Evolutionary conservation across 2,797 vertebrate genomes (phyloP).

Genomic region (Platalea minor): DNA sequence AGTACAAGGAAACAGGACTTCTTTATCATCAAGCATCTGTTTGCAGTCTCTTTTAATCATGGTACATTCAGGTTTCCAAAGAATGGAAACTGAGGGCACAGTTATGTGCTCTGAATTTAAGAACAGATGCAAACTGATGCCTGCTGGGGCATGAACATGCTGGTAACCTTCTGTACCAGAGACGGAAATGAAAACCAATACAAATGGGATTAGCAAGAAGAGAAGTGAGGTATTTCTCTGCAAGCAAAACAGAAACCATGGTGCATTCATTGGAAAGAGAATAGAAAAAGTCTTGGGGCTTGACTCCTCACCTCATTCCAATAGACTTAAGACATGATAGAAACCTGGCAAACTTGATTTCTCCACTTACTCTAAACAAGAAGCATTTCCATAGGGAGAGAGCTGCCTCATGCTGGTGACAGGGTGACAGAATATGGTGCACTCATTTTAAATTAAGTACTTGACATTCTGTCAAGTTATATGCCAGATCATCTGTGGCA

Average conservation of each 20-base stretch:
- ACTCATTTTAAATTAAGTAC: background rate
- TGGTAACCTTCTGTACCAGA: background rate
- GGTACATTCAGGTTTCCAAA: background rate
- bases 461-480: background rate
- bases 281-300: background rate
- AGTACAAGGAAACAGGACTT: background rate
- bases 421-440: background rate
- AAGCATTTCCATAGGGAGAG: background rate
- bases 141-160: background rate
- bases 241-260: background rate
- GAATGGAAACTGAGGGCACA: background rate
- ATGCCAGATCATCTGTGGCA: background rate
- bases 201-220: background rate
- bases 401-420: background rate
- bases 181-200: background rate
- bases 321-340: background rate
- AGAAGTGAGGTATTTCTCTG: background rate
- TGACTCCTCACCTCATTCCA: background rate
- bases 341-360: background rate
- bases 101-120: background rate
- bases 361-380: background rate
- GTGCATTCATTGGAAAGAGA: background rate
- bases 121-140: background rate
- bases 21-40: background rate
- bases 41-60: conserved; percentile 14